These are phyloP conservation scores for Digitonthophagus gazella DNA, from an alignment of 2,888 invertebrate species.

Conservation along the genomic window DNA sequence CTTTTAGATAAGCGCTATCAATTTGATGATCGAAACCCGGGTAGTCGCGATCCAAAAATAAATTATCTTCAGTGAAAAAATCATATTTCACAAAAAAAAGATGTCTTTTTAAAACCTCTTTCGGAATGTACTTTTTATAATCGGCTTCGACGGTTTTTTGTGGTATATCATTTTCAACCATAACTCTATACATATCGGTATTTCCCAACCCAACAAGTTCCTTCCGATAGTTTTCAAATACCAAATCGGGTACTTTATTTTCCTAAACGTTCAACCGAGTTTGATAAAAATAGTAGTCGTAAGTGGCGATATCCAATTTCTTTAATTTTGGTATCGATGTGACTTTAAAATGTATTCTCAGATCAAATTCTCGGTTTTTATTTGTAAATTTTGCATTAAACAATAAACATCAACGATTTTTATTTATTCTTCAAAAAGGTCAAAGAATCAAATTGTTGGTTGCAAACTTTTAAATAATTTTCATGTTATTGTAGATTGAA, in stretches of 20 bases:
- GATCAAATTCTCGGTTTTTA: slow-evolving; percentile 62
- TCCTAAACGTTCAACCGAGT: slow-evolving; percentile 77
- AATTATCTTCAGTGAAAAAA: too few species aligned
- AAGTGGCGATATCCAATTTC: slow-evolving; percentile 70
- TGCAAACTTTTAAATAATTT: too few species aligned
- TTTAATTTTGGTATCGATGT: slow-evolving; percentile 62
- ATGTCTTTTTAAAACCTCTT: slow-evolving; percentile 72
- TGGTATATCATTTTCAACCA: slow-evolving; percentile 69
- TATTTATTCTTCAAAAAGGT: too few species aligned
- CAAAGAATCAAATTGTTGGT: too few species aligned
- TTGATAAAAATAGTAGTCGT: slow-evolving; percentile 85
- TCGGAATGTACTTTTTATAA: slow-evolving; percentile 81
- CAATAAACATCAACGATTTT: too few species aligned
- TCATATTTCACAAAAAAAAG: slow-evolving; percentile 71
- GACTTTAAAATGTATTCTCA: slow-evolving; percentile 78
- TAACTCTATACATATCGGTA: slow-evolving; percentile 82
- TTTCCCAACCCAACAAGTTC: slow-evolving; percentile 82
- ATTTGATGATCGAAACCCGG: too few species aligned
- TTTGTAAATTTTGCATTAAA: too few species aligned
- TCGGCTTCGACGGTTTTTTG: slow-evolving; percentile 70
- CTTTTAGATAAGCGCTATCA: too few species aligned
- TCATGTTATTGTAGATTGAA: too few species aligned
- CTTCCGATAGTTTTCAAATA: slow-evolving; percentile 73
- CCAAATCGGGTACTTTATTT: slow-evolving; percentile 75
- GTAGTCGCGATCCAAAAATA: too few species aligned